Base-by-base conservation (phyloP, 2,113 vertebrate genomes). In the Ifrita kowaldi region DNA sequence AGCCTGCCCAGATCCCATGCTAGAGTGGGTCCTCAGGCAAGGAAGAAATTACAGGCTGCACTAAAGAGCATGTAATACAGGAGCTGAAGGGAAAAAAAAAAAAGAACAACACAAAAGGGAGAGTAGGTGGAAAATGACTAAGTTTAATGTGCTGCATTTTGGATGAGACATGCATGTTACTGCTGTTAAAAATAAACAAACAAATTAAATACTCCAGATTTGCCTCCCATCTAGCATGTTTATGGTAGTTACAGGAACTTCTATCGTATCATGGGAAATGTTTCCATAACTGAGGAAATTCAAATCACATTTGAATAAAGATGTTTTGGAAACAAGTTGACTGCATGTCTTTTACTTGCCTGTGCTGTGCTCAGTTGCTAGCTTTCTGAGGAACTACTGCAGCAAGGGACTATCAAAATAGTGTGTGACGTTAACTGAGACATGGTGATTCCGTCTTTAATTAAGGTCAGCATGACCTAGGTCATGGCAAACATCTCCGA, bases 291-390 rank as follows among this genome's bases (percentile, higher is more conserved):
- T 64, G 37, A 84, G 62, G 69, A 86, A 89, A 94, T 93, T 89
- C 53, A 94, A 74, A 88, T 93, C 76, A 60, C 56, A 82, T 89
- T 93, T 92, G 65, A 96, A 86, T 93, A 87, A 93, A 84, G 56
- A 86, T 89, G 73, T 93, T 96, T 96, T 90, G 86, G 69, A 94
- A 96, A 95, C 92, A 96, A 94, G 76, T 74, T 84, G 84, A 88
- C 56, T 74, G 69, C 37, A 14, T 49, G n/a, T 84, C 41, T 94
- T 95, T 92, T 42, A 53, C 60, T 92, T 84, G 59, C 56, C 55
- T 74, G 21, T 30, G 42, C 75, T 64, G 37, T 22, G 26, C 64
- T 78, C 33, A 13, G n/a, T 32, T 89, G 56, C n/a, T 83, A n/a
- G 21, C 42, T 84, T 92, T 83, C 65, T 71, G 37, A 96, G 55